These are phyloP conservation scores for Myathropa florea DNA, from an alignment of 2,888 invertebrate genomes.

Conservation along the genomic window DNA sequence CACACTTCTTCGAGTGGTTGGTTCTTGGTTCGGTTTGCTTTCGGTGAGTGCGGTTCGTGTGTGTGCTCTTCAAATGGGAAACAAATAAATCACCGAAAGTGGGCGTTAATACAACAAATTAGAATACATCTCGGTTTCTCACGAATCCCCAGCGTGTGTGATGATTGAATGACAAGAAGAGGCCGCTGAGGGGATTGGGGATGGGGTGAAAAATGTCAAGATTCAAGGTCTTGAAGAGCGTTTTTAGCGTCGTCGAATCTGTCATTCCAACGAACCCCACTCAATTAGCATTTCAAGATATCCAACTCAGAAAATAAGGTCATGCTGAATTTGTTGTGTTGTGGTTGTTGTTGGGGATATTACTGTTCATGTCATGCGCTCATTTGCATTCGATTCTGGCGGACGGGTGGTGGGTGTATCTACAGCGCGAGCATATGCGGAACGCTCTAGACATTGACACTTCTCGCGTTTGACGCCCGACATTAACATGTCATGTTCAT, in stretches of 20 bases:
- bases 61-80: neutral
- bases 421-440: neutral
- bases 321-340: conserved; percentile 29
- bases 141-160: neutral
- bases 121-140: neutral
- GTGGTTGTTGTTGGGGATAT: neutral
- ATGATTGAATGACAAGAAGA: neutral
- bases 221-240: neutral
- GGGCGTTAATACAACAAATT: neutral
- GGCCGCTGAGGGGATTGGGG: neutral
- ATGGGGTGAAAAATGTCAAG: neutral
- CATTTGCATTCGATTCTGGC: conserved; percentile 26
- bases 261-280: conserved; percentile 5
- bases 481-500: conserved; percentile 3
- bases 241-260: neutral
- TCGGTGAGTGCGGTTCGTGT: too few relatives aligned
- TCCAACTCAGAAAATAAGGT: conserved; percentile 39
- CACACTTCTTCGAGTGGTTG: conserved; percentile 45
- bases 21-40: neutral
- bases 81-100: neutral
- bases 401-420: neutral
- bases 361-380: conserved; percentile 27
- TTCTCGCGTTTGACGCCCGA: conserved; percentile 9
- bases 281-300: conserved; percentile 52
- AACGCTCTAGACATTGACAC: conserved; percentile 30